Percentiles rank a stretch among this genome's conserved stretches.
Evolutionary conservation across 2,797 vertebrate species (phyloP).

Genomic region (Halcyon badia): DNA sequence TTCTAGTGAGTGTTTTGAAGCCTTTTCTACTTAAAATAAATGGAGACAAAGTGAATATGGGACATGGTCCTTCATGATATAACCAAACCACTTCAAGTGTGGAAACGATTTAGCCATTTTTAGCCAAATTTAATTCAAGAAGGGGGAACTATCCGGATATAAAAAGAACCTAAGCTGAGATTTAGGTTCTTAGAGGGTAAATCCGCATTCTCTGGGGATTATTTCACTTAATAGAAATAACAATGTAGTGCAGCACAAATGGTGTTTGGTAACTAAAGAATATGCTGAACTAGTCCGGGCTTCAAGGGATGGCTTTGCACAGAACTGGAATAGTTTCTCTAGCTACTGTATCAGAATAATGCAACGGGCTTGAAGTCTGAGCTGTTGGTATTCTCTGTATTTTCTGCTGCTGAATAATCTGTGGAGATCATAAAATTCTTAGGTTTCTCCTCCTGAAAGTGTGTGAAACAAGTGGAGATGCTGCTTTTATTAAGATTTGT

Average conservation of each 20-base stretch:
- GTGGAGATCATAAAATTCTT: rapidly evolving
- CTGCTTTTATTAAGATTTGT: neutral
- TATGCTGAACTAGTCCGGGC: neutral
- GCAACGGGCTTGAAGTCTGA: neutral
- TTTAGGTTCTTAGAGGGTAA: neutral
- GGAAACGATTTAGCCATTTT: neutral
- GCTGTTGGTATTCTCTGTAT: neutral
- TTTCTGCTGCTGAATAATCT: neutral
- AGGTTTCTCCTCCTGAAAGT: neutral
- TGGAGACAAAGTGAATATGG: neutral
- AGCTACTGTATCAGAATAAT: neutral
- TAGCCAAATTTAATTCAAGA: neutral
- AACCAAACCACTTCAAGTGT: neutral
- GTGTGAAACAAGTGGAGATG: neutral
- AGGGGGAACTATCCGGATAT: neutral
- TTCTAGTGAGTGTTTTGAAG: neutral
- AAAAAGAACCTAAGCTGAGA: neutral
- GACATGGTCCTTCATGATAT: neutral
- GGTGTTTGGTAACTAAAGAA: neutral
- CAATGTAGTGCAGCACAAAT: neutral
- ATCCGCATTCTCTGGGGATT: neutral
- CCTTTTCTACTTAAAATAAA: neutral
- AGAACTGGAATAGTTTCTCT: neutral
- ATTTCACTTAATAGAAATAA: neutral
- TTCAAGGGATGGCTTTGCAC: neutral